Evolutionary conservation across 2,797 vertebrate species (phyloP), one percentile per base, ranked within the genome.

Genomic region (Enteromius paludinosus): DNA sequence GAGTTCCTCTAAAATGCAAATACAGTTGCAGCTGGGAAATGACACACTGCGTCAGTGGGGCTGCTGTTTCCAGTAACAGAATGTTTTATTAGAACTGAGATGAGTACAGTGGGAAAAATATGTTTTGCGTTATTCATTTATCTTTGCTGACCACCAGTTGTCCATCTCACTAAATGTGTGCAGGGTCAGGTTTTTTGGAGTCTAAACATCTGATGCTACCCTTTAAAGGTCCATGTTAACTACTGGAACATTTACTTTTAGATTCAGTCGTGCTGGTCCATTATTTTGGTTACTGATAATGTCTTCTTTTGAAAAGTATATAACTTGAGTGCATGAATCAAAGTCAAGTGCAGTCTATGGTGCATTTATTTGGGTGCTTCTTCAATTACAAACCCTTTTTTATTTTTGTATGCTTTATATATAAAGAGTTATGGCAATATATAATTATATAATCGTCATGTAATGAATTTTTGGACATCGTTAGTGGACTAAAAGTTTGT

Each of bases 131-230:
- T 8, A 49, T 56, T 77, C 10, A 1, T 83, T 75, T 83, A 30
- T 33, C 49, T 73, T 65, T 41, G 11, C 8, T 54, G 47, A 62
- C 78, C 20, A 52, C 20, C 62, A 68, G 47, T 79, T 47, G 49
- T 75, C 3, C 28, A 18, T 59, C 52, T 75, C 14, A 7, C n/a
- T 66, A 70, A 59, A 75, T 56, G 66, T 68, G 35, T 59, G 35
- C 78, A 64, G 20, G 30, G 52, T 17, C 18, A 68, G 75, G 71
- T 70, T 79, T 83, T 78, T 47, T 68, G 61, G 69, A 74, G 52
- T 82, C 59, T 49, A 66, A 73, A 62, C 83, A 88, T 84, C 45
- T 72, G 49, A 84, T 82, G 81, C 52, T 4, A 12, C 70, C 64
- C 33, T 49, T 72, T 47, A 61, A 59, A 52, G 23, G 38, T 47